These are phyloP conservation scores for Ia io DNA, from an alignment of 2,113 vertebrate genomes.

Conservation along the genomic window DNA sequence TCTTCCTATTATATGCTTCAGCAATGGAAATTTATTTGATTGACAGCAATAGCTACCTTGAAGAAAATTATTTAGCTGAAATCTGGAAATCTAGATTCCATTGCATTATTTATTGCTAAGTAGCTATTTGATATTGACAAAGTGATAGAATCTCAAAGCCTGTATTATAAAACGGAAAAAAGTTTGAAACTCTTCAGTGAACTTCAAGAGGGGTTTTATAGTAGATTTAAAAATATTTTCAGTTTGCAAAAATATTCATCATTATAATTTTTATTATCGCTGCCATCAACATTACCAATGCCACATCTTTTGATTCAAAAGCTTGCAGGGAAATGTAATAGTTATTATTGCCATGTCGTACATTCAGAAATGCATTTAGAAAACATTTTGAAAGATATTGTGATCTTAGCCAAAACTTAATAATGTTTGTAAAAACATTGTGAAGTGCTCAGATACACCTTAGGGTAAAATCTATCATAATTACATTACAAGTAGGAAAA, in stretches of 20 bases:
- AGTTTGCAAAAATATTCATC: not conserved
- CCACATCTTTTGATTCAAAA: not conserved
- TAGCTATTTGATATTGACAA: constrained; percentile 6
- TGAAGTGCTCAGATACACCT: not conserved
- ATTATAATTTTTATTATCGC: constrained; percentile 6
- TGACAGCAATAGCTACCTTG: constrained; percentile 3
- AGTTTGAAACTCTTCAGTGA: not conserved
- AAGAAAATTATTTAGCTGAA: not conserved
- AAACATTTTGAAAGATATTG: not conserved
- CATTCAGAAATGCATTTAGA: not conserved
- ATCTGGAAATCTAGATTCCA: constrained; percentile 22
- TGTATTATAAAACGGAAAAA: not conserved
- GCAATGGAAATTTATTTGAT: not conserved
- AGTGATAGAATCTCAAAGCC: not conserved
- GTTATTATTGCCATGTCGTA: not conserved
- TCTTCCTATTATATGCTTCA: not conserved
- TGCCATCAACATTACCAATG: not conserved
- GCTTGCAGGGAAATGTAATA: not conserved
- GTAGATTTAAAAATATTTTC: not conserved
- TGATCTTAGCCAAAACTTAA: not conserved
- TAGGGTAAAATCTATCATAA: not conserved
- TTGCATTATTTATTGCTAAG: not conserved
- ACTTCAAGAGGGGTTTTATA: not conserved
- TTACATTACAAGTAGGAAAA: not conserved
- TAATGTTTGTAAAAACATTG: not conserved